Percentiles rank a stretch among this genome's conserved stretches.
These are phyloP conservation scores for Drosophila melanica DNA, from an alignment of 1,140 invertebrate species.

Conservation along the genomic window DNA sequence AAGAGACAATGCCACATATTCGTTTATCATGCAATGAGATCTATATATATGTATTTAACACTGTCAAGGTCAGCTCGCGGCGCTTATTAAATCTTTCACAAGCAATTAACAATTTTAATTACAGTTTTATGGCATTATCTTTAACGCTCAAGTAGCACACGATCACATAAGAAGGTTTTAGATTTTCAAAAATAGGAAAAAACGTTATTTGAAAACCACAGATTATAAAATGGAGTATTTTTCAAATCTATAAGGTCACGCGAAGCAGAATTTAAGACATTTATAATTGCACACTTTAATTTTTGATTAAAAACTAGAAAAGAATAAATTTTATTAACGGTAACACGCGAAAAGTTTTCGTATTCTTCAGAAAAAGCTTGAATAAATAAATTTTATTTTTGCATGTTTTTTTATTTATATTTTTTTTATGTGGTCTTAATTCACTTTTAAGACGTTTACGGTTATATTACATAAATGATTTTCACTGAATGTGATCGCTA, in stretches of 20 bases:
- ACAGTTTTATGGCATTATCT: slow-evolving; percentile 36
- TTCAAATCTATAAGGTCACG: neutral
- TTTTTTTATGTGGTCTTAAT: too few species aligned
- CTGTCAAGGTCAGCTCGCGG: slow-evolving; percentile 60
- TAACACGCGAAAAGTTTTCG: too few species aligned
- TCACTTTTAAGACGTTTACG: neutral
- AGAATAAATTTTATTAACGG: too few species aligned
- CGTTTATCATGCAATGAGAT: slow-evolving; percentile 57
- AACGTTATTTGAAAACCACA: too few species aligned
- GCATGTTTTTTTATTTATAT: too few species aligned
- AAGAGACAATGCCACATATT: slow-evolving; percentile 49
- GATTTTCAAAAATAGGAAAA: neutral
- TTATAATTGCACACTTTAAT: too few species aligned
- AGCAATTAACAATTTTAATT: slow-evolving; percentile 72
- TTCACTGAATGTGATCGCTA: neutral
- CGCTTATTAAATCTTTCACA: slow-evolving; percentile 71
- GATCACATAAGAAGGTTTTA: slow-evolving; percentile 9
- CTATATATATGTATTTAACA: slow-evolving; percentile 51
- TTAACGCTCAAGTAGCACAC: slow-evolving; percentile 16
- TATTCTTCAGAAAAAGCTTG: too few species aligned
- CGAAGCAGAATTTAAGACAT: neutral
- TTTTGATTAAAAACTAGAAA: too few species aligned
- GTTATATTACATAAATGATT: neutral
- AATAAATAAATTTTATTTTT: too few species aligned
- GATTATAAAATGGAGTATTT: neutral